Percentiles rank a stretch among this genome's conserved stretches.
These are phyloP conservation scores for Steinernema carpocapsae DNA, from an alignment of 2,888 invertebrate species.

Conservation along the genomic window DNA sequence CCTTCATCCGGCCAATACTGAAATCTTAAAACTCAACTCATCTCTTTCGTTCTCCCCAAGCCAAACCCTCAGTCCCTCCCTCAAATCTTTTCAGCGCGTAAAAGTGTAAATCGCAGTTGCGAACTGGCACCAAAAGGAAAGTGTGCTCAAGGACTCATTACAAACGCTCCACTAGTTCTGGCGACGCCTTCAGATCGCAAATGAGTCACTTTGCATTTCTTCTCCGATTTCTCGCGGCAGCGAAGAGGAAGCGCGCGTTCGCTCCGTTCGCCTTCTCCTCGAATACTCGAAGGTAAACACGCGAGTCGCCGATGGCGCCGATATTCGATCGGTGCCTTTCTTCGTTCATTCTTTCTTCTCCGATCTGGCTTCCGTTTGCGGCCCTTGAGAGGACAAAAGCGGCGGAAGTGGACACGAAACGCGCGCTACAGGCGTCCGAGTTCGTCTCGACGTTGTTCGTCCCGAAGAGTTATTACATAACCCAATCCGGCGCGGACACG, in stretches of 20 bases:
- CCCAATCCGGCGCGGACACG: not conserved
- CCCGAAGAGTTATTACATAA: not conserved
- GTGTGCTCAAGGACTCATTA: too few species aligned
- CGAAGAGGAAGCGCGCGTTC: not conserved
- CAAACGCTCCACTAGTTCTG: too few species aligned
- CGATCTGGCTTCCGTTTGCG: not conserved
- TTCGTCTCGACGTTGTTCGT: conserved; percentile 5
- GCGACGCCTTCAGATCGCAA: conserved; percentile 5
- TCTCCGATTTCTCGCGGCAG: conserved; percentile 24
- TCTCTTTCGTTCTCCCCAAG: too few species aligned
- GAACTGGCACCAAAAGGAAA: too few species aligned
- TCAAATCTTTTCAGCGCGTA: too few species aligned
- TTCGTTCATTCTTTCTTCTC: not conserved
- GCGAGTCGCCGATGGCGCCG: not conserved
- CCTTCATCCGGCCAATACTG: too few species aligned
- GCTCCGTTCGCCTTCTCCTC: not conserved
- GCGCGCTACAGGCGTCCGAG: too few species aligned
- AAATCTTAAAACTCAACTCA: too few species aligned
- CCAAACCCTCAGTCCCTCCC: too few species aligned
- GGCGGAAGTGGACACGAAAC: not conserved
- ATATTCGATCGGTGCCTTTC: conserved; percentile 4
- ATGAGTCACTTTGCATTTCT: conserved; percentile 26
- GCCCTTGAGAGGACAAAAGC: not conserved
- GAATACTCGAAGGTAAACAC: conserved; percentile 7
- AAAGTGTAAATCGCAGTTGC: too few species aligned